Evolutionary conservation across 2,113 vertebrate species (phyloP), one percentile per base, ranked within the genome.

Genomic region (Podarcis raffonei): DNA sequence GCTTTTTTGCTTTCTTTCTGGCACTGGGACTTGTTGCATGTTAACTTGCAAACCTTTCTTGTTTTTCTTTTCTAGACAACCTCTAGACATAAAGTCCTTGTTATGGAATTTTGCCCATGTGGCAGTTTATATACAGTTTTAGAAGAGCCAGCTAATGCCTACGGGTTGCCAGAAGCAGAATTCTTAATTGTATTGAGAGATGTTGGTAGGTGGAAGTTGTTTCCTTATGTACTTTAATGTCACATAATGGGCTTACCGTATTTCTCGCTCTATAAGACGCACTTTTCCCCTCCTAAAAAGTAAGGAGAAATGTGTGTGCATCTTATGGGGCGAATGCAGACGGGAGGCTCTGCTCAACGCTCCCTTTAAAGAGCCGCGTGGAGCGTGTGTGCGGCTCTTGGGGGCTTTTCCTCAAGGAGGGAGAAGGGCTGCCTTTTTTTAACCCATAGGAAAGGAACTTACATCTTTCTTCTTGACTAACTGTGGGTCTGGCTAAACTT

Each of bases 41-140:
- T 77, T 0, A 65, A 66, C 66, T 92, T 75, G 81, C 20, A 69
- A 48, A 42, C 71, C 65, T 87, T 76, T 1, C 16, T 3, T 4
- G 32, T 68, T 88, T 85, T 81, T 27, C 32, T 94, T 94, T 95
- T 91, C 3, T 92, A 97, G 99, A 98, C 98, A 84, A 98, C 98
- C 32, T 98, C 98, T 25, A 98, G 98, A 71, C 98, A 99, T 93
- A 99, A 99, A 97, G 99, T 99, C 18, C 96, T 99, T 93, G 98
- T 99, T 88, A 99, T 99, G 99, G 99, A 99, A 96, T 99, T 99
- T 86, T 99, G 99, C 94, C 98, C 99, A 0, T 99, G 98, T 78
- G 99, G 98, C 2, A 99, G 98, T 91, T 97, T 99, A 85, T 99
- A 99, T 90, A 99, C 98, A 1, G 98, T 99, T 13, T 93, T 99